Percentiles rank a stretch among this genome's conserved stretches.
Evolutionary conservation across 2,113 vertebrate genomes (phyloP).

Genomic region (Anarhynchus alexandrinus): DNA sequence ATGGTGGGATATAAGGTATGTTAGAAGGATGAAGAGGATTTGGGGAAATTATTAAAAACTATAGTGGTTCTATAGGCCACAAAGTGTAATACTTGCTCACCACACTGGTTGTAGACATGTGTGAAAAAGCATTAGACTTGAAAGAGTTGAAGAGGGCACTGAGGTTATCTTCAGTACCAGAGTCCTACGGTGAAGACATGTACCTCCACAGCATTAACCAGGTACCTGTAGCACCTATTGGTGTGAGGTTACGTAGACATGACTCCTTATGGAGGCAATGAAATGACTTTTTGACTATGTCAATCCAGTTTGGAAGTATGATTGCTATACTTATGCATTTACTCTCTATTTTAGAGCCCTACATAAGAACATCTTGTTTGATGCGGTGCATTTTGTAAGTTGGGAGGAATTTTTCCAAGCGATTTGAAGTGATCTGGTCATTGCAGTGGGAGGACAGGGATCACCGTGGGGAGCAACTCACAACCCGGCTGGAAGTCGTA

Average conservation of each 20-base stretch:
- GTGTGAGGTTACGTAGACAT: not conserved
- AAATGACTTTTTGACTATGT: not conserved
- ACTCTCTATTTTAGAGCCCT: not conserved
- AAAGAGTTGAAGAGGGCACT: not conserved
- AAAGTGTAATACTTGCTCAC: not conserved
- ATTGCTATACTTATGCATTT: not conserved
- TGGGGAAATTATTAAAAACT: not conserved
- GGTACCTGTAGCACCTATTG: not conserved
- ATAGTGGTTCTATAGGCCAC: not conserved
- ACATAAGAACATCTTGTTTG: not conserved
- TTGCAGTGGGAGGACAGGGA: not conserved
- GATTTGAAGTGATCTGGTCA: not conserved
- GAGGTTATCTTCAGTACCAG: not conserved
- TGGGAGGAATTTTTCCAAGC: not conserved
- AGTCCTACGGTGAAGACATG: accelerated
- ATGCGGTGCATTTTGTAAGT: not conserved
- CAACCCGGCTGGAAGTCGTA: not conserved
- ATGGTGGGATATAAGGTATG: accelerated
- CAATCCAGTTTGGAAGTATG: not conserved
- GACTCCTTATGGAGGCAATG: not conserved
- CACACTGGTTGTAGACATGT: accelerated
- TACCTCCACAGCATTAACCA: not conserved
- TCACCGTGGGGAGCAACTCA: not conserved
- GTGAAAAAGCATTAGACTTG: not conserved
- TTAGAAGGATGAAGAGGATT: not conserved